A percentile compares a stretch with the other conserved stretches of the same genome.
phyloP scores from a whole-genome alignment of 1,140 invertebrate genomes.

The Zaprionus ornatus region DNA sequence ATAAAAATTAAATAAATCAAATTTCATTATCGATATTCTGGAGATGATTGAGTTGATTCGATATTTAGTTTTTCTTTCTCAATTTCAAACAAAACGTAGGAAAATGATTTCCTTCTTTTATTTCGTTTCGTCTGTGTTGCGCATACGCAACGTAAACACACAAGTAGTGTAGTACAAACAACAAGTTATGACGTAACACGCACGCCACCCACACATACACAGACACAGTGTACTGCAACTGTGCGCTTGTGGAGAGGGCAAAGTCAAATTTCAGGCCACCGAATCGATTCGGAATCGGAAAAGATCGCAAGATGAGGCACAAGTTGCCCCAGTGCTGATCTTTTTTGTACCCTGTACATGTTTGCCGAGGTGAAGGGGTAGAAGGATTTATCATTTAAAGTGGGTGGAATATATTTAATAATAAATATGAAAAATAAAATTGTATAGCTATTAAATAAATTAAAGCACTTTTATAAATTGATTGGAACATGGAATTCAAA shows the following conservation, averaged over 20 bases:
- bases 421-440: no score
- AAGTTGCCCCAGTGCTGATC: not conserved
- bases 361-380: not conserved
- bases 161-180: slow-evolving; percentile 13
- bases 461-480: no score
- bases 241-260: slow-evolving; percentile 3
- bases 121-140: not conserved
- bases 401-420: no score
- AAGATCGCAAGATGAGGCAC: not conserved
- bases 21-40: not conserved
- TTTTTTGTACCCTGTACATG: not conserved
- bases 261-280: slow-evolving; percentile 7
- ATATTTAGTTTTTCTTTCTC: slow-evolving; percentile 1
- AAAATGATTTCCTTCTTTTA: not conserved
- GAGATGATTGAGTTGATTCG: not conserved
- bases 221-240: slow-evolving; percentile 15
- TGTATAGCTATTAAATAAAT: no score
- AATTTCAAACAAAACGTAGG: slow-evolving; percentile 9
- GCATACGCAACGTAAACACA: slow-evolving; percentile 35
- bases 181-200: slow-evolving; percentile 21
- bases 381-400: no score
- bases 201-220: not conserved
- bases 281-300: slow-evolving; percentile 11
- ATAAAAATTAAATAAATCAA: not conserved
- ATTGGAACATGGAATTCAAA: no score